Percentiles rank a stretch among this genome's conserved stretches.
These are phyloP conservation scores for Microtus pennsylvanicus DNA, from an alignment of 2,113 vertebrate genomes.

Conservation along the genomic window DNA sequence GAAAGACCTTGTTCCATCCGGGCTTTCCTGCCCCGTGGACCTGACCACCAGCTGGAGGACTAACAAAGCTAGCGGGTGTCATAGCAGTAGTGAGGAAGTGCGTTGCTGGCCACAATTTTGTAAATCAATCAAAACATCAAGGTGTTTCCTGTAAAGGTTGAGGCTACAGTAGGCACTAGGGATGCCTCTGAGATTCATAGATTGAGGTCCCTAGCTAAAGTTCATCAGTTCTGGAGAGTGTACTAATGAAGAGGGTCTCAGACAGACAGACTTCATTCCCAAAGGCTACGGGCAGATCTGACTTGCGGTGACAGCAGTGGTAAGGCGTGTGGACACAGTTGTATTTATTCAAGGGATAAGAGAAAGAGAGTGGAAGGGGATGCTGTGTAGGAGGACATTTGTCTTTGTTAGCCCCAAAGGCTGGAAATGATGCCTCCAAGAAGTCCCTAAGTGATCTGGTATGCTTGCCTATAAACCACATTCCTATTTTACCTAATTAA, in stretches of 20 bases:
- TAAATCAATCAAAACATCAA: neutral
- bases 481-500: constrained; percentile 9
- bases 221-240: neutral
- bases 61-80: neutral
- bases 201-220: neutral
- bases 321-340: neutral
- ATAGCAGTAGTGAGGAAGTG: neutral
- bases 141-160: neutral
- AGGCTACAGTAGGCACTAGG: neutral
- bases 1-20: neutral
- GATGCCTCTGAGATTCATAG: neutral
- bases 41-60: neutral
- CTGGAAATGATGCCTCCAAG: neutral
- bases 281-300: neutral
- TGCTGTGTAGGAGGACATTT: neutral
- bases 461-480: neutral
- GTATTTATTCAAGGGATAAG: neutral
- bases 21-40: too few relatives aligned
- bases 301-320: neutral
- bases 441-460: neutral
- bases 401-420: neutral
- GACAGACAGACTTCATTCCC: neutral
- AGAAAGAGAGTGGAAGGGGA: neutral
- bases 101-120: neutral
- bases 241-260: neutral